Conservation (phyloP, 1,140 invertebrate genomes). For the Periplaneta americana region DNA sequence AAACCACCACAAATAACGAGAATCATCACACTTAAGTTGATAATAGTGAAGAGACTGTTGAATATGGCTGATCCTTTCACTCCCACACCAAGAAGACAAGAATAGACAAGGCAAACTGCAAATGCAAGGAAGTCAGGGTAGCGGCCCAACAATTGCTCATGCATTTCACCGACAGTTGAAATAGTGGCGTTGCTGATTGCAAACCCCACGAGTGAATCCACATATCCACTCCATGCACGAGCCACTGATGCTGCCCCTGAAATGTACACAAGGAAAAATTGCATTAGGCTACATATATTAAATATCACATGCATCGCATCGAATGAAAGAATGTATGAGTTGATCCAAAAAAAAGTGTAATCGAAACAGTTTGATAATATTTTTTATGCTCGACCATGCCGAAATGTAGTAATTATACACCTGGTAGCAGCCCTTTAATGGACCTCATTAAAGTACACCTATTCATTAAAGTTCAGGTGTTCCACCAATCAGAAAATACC, state of each 20-base stretch:
- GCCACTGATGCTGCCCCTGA: conserved; percentile 83
- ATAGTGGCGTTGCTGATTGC: conserved; percentile 77
- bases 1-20: conserved; percentile 72
- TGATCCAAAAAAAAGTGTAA: no score
- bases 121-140: conserved; percentile 81
- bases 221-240: conserved; percentile 87
- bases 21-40: conserved; percentile 70
- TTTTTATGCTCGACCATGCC: no score
- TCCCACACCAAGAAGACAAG: conserved; percentile 48
- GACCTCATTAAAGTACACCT: no score
- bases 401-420: no score
- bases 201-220: conserved; percentile 76
- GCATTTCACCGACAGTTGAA: conserved; percentile 60
- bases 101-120: conserved; percentile 64
- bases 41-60: conserved; percentile 72
- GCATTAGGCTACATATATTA: no score
- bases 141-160: conserved; percentile 60
- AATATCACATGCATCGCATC: no score
- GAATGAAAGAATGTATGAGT: no score
- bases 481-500: no score
- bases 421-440: no score
- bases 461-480: no score
- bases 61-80: conserved; percentile 68
- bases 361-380: no score
- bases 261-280: conserved; percentile 16